Base-by-base conservation (phyloP, 2,113 vertebrate species). In the Bambusicola thoracicus region DNA sequence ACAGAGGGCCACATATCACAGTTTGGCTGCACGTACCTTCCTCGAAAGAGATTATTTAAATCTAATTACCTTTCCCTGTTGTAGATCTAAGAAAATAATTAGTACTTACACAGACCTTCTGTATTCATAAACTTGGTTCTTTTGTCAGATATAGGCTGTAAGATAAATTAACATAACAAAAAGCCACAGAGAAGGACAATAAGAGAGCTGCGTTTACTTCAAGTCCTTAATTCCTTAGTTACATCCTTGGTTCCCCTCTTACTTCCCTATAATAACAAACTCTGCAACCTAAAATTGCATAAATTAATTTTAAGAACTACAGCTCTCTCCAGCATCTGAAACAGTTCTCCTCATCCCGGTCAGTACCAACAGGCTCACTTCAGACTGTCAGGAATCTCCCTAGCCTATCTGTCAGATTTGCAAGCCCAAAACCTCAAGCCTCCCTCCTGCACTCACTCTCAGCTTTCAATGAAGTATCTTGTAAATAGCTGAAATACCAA, bases 121-220 rank as follows among this genome's bases (percentile, higher is more conserved):
- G 59, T 55, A 62, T 38, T 25, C 34, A 46, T 62, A 36, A 81
- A 89, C 53, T 76, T 69, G 30, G n/a, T 56, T 81, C 62, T 89
- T 90, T 79, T 73, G 49, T 89, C 49, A 92, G 53, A 58, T 32
- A 15, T 43, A 84, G 30, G 24, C 44, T 53, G 69, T 63, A 51
- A 81, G 62, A 62, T 30, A 79, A 92, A 91, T 89, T 89, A 92
- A 49, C 70, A 82, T 74, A 34, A 95, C 56, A 85, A 91, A 91
- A 81, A 66, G 65, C 44, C 53, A 86, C 38, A 84, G 40, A 90
- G 46, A 69, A 92, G n/a, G 34, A 59, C 67, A 89, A 90, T 36
- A 40, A 76, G 87, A 92, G 36, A 81, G 13, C 24, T 4, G 0
- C 9, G 63, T 66, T 66, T 93, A 76, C 17, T 80, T 4, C 16